Percentiles rank a stretch among this genome's conserved stretches.
These are phyloP conservation scores for Orycteropus afer DNA, from an alignment of 2,113 vertebrate genomes.

Conservation along the genomic window DNA sequence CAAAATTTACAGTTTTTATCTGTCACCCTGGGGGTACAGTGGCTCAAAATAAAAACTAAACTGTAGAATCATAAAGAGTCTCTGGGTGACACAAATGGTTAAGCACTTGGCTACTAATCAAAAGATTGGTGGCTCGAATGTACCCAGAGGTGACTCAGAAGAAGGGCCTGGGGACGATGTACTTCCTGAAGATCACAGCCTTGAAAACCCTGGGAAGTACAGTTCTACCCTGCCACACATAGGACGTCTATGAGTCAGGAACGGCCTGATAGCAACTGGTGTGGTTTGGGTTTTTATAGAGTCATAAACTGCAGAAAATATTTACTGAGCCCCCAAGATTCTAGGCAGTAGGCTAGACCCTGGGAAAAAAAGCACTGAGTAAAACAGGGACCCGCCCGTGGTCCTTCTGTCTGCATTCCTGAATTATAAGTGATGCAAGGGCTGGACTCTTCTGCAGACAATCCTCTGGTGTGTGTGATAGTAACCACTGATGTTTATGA, in stretches of 20 bases:
- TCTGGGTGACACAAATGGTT: too few relatives aligned
- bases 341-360: neutral
- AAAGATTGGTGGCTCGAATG: neutral
- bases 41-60: constrained; percentile 16
- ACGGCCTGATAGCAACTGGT: neutral
- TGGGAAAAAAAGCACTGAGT: neutral
- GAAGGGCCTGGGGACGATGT: neutral
- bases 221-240: neutral
- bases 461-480: neutral
- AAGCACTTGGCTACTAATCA: too few relatives aligned
- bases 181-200: neutral
- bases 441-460: neutral
- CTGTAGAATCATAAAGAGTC: neutral
- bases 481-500: neutral
- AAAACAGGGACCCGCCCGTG: neutral
- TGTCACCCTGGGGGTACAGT: neutral
- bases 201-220: neutral
- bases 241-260: neutral
- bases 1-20: neutral
- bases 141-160: neutral
- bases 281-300: neutral
- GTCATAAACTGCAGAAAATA: neutral
- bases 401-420: neutral
- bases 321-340: neutral
- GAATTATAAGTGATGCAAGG: neutral